Evolutionary conservation across 1,140 invertebrate species (phyloP), one percentile per base, ranked within the genome.

Genomic region (Antheraea mylitta): DNA sequence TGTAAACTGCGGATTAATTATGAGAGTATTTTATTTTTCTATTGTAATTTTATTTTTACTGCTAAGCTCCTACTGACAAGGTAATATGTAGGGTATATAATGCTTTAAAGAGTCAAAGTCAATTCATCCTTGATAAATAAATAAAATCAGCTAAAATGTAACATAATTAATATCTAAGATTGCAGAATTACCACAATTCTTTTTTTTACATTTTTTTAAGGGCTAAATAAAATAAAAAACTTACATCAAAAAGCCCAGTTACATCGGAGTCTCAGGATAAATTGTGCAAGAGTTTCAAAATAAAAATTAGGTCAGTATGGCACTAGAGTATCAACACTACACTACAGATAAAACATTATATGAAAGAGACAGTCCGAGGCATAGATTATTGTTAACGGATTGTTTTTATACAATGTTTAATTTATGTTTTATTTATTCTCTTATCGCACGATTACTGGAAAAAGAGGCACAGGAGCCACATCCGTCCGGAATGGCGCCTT

Each of bases 241-340:
- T 53, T 53, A 53, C 45, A 13, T 53, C 45, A 5, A 6, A n/a
- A 13, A 53, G 38, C 18, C 18, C 63, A 64, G 37, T 42, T 38
- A 42, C 36, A 18, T 13, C 30, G 30, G 22, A 64, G 11, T 64
- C 38, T 30, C 36, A 48, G 19, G 18, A 61, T 36, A 8, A 80
- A 82, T 81, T 81, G 80, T 80, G 81, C 77, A 83, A 85, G 70
- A 81, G 69, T 70, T 78, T 79, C 76, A 73, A 82, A 83, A 82
- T 79, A 76, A 81, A 82, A 84, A 85, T 70, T 77, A 77, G 82
- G 80, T 85, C 83, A 82, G 71, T 71, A 48, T 67, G 18, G 61
- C 70, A 76, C 38, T 61, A 64, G 68, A 48, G 72, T 58, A 74
- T 42, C 7, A 42, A 9, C 38, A 42, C 37, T n/a, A 67, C 64